phyloP scores from a whole-genome alignment of 2,113 vertebrate genomes.

The Clupea harengus region DNA sequence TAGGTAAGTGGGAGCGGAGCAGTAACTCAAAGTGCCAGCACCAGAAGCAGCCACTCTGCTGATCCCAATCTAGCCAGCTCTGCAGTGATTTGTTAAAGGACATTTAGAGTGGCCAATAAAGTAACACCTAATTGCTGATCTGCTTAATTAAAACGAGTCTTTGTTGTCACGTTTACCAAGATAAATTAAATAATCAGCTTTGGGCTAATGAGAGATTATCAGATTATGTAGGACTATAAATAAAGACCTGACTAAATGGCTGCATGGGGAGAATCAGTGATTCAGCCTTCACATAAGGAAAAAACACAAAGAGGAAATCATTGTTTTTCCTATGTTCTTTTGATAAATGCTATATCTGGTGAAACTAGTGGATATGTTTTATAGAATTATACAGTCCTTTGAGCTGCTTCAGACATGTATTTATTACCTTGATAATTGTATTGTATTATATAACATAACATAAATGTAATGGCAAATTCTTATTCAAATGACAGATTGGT shows the following conservation, averaged over 20 bases:
- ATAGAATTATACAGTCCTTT: background rate
- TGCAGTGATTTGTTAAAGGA: conserved; percentile 71
- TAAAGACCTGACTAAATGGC: conserved; percentile 68
- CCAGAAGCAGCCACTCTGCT: conserved; percentile 65
- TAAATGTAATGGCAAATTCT: background rate
- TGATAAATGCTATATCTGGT: background rate
- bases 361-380: background rate
- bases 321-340: background rate
- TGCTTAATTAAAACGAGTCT: conserved; percentile 84
- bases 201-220: conserved; percentile 86
- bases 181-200: conserved; percentile 90
- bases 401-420: background rate
- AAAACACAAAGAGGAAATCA: background rate
- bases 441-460: background rate
- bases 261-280: conserved; percentile 18
- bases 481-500: background rate
- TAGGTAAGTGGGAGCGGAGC: conserved; percentile 55
- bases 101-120: conserved; percentile 82
- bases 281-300: background rate
- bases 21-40: conserved; percentile 74
- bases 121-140: conserved; percentile 83
- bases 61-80: conserved; percentile 67
- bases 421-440: background rate
- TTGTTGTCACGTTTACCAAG: conserved; percentile 87
- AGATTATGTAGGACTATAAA: conserved; percentile 81